Evolutionary conservation across 2,797 vertebrate species (phyloP), one percentile per base, ranked within the genome.

Genomic region (Malacoraja senta): DNA sequence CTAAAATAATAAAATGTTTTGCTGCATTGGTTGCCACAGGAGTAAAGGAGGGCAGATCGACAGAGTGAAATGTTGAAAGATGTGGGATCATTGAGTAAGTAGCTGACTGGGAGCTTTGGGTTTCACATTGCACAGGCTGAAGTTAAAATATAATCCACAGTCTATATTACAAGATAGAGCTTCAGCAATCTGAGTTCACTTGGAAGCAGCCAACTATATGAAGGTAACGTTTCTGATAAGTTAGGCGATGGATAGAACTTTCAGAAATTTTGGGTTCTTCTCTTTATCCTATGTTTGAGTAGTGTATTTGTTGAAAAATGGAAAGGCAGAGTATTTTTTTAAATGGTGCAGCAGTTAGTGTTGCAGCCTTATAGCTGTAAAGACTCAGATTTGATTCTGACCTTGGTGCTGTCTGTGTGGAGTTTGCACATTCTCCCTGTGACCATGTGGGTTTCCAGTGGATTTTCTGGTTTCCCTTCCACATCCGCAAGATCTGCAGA

Each of bases 41-140:
- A 71, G 32, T 91, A 65, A 71, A 71, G n/a, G 10, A 71, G 38
- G 88, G 32, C 65, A 91, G 88, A 8, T 29, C 32, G n/a, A 74
- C 24, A 74, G 21, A 74, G 71, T 74, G 71, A 71, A 38, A 68
- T 91, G 32, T 91, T 91, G 65, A 91, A 91, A 91, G 65, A 68
- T 72, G 88, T 9, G 21, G 65, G 19, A 91, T 71, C 65, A 35
- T 71, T 68, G 68, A 91, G 6, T 71, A 63, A 86, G 24, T 29
- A 29, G 15, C 58, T 61, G 58, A 13, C 58, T 24, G 32, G n/a
- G 13, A 44, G 10, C 32, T 65, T 91, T 12, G 88, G 21, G n/a
- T 91, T 21, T 91, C 65, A 91, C 32, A 19, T 91, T 91, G 65
- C 65, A 72, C 32, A 72, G 35, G 63, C 32, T 91, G 17, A 68